Percentiles rank a stretch among this genome's conserved stretches.
Conservation (phyloP, 2,797 vertebrate species). For the Platyrinchus mystaceus region DNA sequence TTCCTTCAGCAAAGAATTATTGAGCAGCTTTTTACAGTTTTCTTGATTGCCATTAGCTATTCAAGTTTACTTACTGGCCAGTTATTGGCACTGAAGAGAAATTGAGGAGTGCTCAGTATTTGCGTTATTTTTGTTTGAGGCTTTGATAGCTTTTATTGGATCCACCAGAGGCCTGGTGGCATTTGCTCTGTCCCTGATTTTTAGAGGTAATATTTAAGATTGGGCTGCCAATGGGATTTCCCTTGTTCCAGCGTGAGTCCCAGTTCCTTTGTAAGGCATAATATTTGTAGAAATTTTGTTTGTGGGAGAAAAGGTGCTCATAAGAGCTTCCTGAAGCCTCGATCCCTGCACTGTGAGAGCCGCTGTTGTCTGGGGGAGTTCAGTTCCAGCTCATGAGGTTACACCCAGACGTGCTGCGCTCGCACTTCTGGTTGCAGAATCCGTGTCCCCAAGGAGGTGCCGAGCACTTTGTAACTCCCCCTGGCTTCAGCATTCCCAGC, state of each 20-base stretch:
- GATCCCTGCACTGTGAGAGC: neutral
- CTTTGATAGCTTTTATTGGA: neutral
- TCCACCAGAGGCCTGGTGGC: neutral
- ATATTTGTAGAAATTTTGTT: neutral
- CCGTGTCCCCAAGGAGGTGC: neutral
- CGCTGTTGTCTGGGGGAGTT: neutral
- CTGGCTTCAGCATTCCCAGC: neutral
- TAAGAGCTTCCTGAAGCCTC: neutral
- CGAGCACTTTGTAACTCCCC: neutral
- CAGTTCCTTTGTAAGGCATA: neutral
- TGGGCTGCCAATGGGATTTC: neutral
- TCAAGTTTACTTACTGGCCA: neutral
- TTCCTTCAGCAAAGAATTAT: neutral
- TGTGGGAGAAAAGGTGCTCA: neutral
- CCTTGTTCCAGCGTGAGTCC: neutral
- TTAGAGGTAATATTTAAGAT: neutral
- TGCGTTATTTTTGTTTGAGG: neutral
- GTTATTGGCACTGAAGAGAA: neutral
- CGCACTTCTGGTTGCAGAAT: neutral
- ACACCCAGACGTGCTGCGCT: neutral
- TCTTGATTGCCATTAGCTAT: constrained; percentile 25
- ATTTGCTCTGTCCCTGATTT: neutral
- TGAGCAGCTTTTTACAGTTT: neutral
- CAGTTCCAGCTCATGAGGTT: rapidly evolving
- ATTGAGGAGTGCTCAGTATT: neutral